Base-by-base conservation (phyloP, 2,113 vertebrate genomes). In the Salvelinus alpinus region DNA sequence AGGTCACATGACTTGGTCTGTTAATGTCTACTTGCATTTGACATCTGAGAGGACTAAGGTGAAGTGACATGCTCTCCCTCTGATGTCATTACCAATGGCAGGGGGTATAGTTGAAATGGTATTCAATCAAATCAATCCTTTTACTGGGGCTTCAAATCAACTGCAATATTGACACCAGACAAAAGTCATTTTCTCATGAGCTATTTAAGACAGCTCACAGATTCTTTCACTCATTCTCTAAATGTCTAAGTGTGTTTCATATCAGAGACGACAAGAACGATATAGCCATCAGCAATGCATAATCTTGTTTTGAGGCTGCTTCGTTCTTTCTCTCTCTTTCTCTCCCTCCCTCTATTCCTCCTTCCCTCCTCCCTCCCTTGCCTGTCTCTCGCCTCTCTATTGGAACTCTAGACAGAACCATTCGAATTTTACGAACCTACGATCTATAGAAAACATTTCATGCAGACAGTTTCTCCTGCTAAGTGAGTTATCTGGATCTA, bases 61-160 rank as follows among this genome's bases (percentile, higher is more conserved):
- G 47, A 74, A 86, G 85, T 89, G 86, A 84, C 79, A 85, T 84
- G 89, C 86, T 91, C 89, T 92, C 87, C 89, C 87, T 78, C 76
- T 91, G 89, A 93, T 90, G 82, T 85, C 73, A 92, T 92, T 88
- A 92, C 70, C 65, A 76, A 62, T 79, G 78, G 85, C 80, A 79
- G 77, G 77, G 80, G 73, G 65, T 64, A 72, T 64, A 38, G 13
- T 64, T 79, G 76, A 85, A 87, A 90, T 83, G 84, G 75, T 76
- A 80, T 84, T 83, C 80, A 86, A 88, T 90, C 88, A 85, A 89
- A 91, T 91, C 82, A 87, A 91, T 88, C 80, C 75, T 80, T 71
- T 72, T 73, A 74, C 85, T 86, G 80, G 79, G 85, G 87, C 68
- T 65, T 44, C 72, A 75, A 85, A 89, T 90, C 88, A 82, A 90